Base-by-base conservation (phyloP, 2,888 invertebrate species). In the Caenorhabditis sp. region DNA sequence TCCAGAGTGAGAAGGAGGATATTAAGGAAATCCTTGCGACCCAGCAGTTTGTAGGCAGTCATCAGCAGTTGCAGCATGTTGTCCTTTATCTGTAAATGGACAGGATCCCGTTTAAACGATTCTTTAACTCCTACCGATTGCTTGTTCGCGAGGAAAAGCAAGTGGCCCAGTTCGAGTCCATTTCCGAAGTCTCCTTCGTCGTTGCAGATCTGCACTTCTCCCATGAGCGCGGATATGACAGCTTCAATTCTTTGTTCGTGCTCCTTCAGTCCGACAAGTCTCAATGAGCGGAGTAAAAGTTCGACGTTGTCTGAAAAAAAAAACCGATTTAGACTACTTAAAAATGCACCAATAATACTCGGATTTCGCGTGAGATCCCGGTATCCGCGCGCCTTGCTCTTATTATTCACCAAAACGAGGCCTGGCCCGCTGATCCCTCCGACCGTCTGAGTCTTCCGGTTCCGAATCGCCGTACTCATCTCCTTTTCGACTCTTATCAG, bases 111-210 rank as follows among this genome's bases (percentile, higher is more conserved):
- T 13, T 35, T 2, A 35, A 35, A 35, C 9, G 2, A 35, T 3
- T n/a, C 1, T 45, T 32, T 6, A 45, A 7, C 24, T 35, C n/a
- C 6, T 13, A 17, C 1, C 22, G n/a, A 13, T 45, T n/a, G 13
- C 35, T 13, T 11, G n/a, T 7, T 84, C 6, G 83, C 76, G 5
- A 80, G 93, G 89, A 96, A 94, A 52, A 97, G 90, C 89, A 94
- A 93, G 81, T 95, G 93, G 0, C 95, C 96, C 37, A 94, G 91
- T 90, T 97, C 96, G 1, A 97, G 90, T 0, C 95, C 94, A 61
- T 95, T 95, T 2, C 83, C 97, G 90, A 95, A 96, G 89, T 97
- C 96, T 88, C 94, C 94, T 89, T 98, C 97, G 88, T 97, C 97
- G 66, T 94, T 93, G 0, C 96, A 97, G 89, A 95, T 95, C 89